Percentiles rank a stretch among this genome's conserved stretches.
These are phyloP conservation scores for Pelodiscus sinensis DNA, from an alignment of 2,113 vertebrate species.

Conservation along the genomic window DNA sequence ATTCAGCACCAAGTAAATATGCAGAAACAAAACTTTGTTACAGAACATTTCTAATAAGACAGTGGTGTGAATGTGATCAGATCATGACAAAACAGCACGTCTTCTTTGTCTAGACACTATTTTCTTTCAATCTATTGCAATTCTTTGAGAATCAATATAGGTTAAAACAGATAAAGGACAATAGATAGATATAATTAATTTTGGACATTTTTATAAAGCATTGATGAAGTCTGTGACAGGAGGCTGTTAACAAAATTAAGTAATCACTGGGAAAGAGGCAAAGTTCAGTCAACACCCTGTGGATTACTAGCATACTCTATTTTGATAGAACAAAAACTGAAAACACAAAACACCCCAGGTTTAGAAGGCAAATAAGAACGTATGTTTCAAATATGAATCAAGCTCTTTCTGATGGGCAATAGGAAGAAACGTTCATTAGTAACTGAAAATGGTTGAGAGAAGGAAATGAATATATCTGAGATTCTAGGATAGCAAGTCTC, in stretches of 20 bases:
- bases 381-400: fast-evolving
- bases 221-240: not conserved
- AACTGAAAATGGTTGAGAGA: not conserved
- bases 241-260: not conserved
- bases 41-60: not conserved
- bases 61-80: not conserved
- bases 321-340: not conserved
- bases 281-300: not conserved
- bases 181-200: not conserved
- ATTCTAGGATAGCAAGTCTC: not conserved
- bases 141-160: not conserved
- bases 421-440: not conserved
- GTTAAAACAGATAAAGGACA: not conserved
- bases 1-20: not conserved
- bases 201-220: not conserved
- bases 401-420: not conserved
- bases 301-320: not conserved
- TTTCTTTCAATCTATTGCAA: not conserved
- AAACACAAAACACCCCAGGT: not conserved
- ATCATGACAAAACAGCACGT: not conserved
- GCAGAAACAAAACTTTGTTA: not conserved
- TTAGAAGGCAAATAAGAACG: not conserved
- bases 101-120: not conserved
- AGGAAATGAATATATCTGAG: not conserved
- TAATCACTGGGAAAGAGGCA: not conserved